Evolutionary conservation across 1,140 invertebrate genomes (phyloP).

Genomic region (Bicyclus anynana): DNA sequence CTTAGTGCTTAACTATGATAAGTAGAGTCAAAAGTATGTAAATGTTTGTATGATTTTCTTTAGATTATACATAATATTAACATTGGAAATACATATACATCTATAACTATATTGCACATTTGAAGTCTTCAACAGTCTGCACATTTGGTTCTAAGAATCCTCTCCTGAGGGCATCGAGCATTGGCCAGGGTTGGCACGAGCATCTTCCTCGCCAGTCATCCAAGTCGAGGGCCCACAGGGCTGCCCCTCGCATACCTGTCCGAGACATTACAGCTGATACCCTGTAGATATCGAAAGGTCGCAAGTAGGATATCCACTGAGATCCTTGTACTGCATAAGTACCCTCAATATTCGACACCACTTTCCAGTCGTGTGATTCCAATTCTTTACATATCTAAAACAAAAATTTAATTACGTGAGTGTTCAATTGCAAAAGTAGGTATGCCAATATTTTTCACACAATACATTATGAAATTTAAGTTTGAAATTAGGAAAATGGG

Average conservation of each 20-base stretch:
- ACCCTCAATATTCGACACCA: conserved; percentile 81
- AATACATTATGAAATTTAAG: no score
- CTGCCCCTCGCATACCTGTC: conserved; percentile 83
- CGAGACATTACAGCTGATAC: conserved; percentile 79
- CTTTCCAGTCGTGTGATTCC: conserved; percentile 80
- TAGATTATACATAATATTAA: background rate
- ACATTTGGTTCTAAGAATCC: conserved; percentile 75
- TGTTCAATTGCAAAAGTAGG: no score
- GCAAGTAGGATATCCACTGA: conserved; percentile 92
- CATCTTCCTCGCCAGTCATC: conserved; percentile 86
- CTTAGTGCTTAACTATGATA: no score
- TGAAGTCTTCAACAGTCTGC: conserved; percentile 23
- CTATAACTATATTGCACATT: background rate
- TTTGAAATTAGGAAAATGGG: no score
- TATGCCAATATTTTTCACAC: no score
- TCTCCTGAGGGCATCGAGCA: conserved; percentile 78
- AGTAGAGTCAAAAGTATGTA: no score
- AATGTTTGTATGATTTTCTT: background rate
- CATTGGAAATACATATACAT: background rate
- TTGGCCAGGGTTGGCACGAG: conserved; percentile 79
- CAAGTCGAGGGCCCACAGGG: conserved; percentile 88
- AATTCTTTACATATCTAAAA: conserved; percentile 81
- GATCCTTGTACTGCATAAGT: conserved; percentile 84
- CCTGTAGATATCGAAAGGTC: conserved; percentile 81
- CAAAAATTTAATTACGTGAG: background rate